These are phyloP conservation scores for Mylabris sibirica DNA, from an alignment of 2,888 invertebrate genomes.

Conservation along the genomic window DNA sequence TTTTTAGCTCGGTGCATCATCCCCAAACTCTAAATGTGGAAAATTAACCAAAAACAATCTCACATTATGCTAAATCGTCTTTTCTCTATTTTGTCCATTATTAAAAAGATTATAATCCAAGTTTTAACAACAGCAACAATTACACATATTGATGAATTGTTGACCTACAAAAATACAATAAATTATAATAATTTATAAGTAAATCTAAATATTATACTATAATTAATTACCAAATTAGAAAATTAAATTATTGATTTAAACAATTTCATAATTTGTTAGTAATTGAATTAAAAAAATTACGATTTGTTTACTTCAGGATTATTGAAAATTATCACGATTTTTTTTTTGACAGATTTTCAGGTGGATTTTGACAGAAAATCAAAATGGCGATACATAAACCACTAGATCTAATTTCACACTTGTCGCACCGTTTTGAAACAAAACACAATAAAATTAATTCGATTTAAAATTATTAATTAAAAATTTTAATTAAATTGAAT, in stretches of 20 bases:
- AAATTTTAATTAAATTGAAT: not conserved
- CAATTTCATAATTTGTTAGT: not conserved
- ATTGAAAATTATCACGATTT: not conserved
- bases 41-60: constrained; percentile 27
- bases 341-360: not conserved
- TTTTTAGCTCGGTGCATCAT: constrained; percentile 61
- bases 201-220: not conserved
- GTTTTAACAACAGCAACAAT: constrained; percentile 23
- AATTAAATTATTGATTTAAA: not conserved
- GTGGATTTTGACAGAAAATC: not conserved
- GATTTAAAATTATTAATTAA: not conserved
- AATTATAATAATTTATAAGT: constrained; percentile 11
- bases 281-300: not conserved
- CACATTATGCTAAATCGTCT: constrained; percentile 32
- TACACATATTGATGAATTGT: constrained; percentile 57
- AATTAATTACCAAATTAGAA: not conserved
- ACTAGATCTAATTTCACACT: not conserved
- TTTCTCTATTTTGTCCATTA: constrained; percentile 15
- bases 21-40: constrained; percentile 34
- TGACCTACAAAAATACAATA: constrained; percentile 53
- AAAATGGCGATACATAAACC: not conserved
- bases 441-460: not conserved
- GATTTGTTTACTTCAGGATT: constrained; percentile 1
- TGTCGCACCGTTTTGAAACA: no score
- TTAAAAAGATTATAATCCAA: not conserved